phyloP scores from a whole-genome alignment of 2,113 vertebrate genomes.

The Sturnus vulgaris region DNA sequence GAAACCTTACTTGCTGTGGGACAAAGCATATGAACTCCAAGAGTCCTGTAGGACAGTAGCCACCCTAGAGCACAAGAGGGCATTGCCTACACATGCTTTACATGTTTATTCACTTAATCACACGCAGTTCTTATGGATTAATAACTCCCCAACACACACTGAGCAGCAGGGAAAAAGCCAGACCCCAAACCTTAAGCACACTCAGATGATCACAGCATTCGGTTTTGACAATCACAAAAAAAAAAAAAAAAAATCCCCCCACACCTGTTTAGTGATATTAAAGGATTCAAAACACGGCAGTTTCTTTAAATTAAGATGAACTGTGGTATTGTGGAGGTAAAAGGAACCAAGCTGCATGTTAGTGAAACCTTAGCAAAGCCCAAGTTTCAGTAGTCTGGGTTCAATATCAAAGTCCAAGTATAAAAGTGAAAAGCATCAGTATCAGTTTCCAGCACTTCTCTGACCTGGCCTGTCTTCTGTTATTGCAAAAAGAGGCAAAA shows the following conservation, averaged over 20 bases:
- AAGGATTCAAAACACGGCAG: neutral
- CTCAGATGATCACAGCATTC: neutral
- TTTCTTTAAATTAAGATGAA: neutral
- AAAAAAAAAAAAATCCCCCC: neutral
- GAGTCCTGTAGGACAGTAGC: constrained; percentile 52
- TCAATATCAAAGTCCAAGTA: neutral
- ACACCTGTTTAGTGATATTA: neutral
- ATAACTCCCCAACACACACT: neutral
- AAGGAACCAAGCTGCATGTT: neutral
- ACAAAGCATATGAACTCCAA: constrained; percentile 44
- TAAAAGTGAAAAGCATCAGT: constrained; percentile 49
- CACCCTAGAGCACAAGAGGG: constrained; percentile 69
- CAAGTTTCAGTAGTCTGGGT: neutral
- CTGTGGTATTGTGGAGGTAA: neutral
- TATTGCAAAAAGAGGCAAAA: constrained; percentile 39
- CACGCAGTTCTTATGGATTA: constrained; percentile 5
- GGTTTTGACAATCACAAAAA: neutral
- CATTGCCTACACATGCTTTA: constrained; percentile 55
- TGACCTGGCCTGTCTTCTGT: constrained; percentile 59
- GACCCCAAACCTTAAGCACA: constrained; percentile 48
- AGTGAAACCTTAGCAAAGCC: neutral
- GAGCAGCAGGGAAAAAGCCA: constrained; percentile 24
- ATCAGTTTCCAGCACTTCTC: constrained; percentile 53
- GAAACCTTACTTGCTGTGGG: constrained; percentile 57
- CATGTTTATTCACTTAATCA: constrained; percentile 51